Conservation (phyloP, 2,113 vertebrate genomes). For the Taxidea taxus region DNA sequence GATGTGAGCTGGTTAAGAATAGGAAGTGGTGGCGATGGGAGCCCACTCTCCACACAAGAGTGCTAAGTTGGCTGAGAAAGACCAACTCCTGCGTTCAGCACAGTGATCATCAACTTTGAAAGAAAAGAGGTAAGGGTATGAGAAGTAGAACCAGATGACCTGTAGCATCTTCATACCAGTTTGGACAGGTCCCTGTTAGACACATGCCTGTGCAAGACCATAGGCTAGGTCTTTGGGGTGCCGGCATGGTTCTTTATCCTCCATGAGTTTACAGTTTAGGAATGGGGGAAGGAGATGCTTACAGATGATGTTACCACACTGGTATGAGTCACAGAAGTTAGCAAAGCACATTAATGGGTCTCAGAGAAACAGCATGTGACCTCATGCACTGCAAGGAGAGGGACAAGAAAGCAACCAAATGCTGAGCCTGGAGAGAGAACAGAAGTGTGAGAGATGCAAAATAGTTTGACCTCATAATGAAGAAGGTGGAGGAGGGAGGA, state of each 20-base stretch:
- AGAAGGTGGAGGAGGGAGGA: not conserved
- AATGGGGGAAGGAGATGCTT: no score
- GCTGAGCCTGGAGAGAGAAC: no score
- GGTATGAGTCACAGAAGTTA: not conserved
- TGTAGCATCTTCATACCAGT: not conserved
- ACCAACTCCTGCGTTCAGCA: rapidly evolving
- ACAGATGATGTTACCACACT: rapidly evolving
- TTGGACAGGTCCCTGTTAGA: not conserved
- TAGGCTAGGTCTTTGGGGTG: not conserved
- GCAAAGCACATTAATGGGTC: not conserved
- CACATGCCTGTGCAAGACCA: rapidly evolving
- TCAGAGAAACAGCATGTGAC: rapidly evolving
- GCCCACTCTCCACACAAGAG: not conserved
- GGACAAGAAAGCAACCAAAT: not conserved
- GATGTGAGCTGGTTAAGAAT: not conserved
- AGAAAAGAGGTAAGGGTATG: rapidly evolving
- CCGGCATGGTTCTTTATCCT: not conserved
- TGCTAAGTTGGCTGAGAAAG: no score
- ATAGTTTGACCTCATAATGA: not conserved
- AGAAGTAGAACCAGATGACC: rapidly evolving
- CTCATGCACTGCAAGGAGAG: rapidly evolving
- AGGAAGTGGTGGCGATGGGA: not conserved
- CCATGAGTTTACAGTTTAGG: not conserved
- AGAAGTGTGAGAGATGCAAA: not conserved
- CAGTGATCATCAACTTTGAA: rapidly evolving